These are phyloP conservation scores for Capreolus pygargus DNA, from an alignment of 2,113 vertebrate species.

Conservation along the genomic window DNA sequence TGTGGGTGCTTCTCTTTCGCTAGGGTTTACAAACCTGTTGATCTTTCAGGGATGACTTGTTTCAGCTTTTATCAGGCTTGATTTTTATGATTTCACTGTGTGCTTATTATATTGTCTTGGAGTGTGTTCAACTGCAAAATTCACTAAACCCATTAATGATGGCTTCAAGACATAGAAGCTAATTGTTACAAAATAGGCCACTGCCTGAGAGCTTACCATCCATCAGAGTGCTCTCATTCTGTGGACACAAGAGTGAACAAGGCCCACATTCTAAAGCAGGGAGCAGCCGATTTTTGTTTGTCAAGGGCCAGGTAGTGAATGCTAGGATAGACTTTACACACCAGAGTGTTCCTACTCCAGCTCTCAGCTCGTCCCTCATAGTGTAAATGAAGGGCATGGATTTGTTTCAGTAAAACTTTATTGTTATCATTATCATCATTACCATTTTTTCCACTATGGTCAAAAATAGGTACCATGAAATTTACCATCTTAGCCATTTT, in stretches of 20 bases:
- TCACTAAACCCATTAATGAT: not conserved
- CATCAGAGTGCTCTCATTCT: not conserved
- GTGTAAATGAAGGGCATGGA: not conserved
- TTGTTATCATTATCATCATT: not conserved
- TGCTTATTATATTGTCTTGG: not conserved
- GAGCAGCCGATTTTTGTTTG: no score
- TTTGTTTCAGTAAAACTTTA: not conserved
- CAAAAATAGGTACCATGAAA: not conserved
- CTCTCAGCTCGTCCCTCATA: not conserved
- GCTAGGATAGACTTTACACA: no score
- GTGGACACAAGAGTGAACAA: fast-evolving
- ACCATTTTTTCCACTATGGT: not conserved
- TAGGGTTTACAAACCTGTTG: not conserved
- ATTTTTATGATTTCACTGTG: not conserved
- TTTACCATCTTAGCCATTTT: not conserved
- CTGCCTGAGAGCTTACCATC: no score
- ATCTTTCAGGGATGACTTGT: not conserved
- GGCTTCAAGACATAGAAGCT: not conserved
- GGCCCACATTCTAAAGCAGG: not conserved
- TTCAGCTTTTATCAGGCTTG: not conserved
- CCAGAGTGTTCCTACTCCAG: not conserved
- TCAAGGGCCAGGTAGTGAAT: not conserved
- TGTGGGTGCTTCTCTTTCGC: not conserved
- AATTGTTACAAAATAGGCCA: not conserved
- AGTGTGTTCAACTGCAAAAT: not conserved